phyloP scores from a whole-genome alignment of 2,113 vertebrate species.

The Muntiacus reevesi region DNA sequence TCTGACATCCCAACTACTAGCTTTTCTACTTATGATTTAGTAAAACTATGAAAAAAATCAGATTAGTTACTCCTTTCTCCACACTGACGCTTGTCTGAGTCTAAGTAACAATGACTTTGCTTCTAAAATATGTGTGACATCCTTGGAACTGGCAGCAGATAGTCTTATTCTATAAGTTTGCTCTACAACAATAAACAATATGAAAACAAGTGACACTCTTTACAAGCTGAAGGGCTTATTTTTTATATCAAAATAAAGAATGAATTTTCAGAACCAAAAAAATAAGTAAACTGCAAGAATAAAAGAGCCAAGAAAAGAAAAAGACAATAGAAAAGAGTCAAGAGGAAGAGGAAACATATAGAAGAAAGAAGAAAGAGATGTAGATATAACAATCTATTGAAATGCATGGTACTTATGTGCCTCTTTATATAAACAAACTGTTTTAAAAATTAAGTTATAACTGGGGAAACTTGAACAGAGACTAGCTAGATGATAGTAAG shows the following conservation, averaged over 20 bases:
- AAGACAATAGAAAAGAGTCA: background rate
- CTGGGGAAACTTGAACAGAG: background rate
- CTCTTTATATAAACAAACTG: background rate
- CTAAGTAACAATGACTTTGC: background rate
- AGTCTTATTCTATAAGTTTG: background rate
- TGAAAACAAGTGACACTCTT: conserved; percentile 7
- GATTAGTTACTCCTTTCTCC: background rate
- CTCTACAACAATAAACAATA: background rate
- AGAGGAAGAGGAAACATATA: background rate
- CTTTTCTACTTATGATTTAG: background rate
- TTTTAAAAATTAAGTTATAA: background rate
- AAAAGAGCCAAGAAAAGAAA: background rate
- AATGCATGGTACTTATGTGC: background rate
- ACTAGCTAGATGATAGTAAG: background rate
- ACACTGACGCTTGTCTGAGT: background rate
- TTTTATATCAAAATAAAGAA: conserved; percentile 51
- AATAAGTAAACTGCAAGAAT: background rate
- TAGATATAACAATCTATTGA: background rate
- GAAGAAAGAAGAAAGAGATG: background rate
- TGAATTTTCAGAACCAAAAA: background rate
- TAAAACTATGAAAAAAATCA: conserved; percentile 15
- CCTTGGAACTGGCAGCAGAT: conserved; percentile 7
- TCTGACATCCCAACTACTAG: background rate
- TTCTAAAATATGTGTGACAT: background rate
- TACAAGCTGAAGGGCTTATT: conserved; percentile 25